Conservation (phyloP, 2,113 vertebrate species). For the Polyodon spathula region DNA sequence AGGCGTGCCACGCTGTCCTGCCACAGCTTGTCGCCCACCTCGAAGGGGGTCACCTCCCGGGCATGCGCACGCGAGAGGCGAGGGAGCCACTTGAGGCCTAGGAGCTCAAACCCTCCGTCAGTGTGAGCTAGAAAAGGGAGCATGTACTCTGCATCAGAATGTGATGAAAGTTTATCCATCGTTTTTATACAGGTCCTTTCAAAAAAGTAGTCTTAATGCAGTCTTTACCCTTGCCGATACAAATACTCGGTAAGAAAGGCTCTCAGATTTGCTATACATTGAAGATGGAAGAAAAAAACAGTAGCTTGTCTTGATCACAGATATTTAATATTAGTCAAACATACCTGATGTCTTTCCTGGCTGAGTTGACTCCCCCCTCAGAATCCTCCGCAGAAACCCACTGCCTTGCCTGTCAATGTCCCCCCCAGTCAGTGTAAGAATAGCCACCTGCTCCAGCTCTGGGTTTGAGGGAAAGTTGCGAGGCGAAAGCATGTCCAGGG, state of each 20-base stretch:
- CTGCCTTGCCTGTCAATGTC: slow-evolving; percentile 39
- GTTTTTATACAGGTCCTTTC: too few species aligned
- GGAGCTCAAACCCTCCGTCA: slow-evolving; percentile 37
- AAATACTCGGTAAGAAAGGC: neutral
- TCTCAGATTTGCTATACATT: neutral
- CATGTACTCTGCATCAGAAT: too few species aligned
- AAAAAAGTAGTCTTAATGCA: too few species aligned
- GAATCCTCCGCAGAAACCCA: slow-evolving; percentile 31
- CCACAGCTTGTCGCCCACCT: slow-evolving; percentile 47
- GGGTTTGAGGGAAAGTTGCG: slow-evolving; percentile 29
- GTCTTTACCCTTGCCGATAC: too few species aligned
- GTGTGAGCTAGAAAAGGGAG: slow-evolving; percentile 21
- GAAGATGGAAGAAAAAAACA: neutral
- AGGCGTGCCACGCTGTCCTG: slow-evolving; percentile 37
- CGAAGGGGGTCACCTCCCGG: slow-evolving; percentile 52
- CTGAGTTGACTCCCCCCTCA: slow-evolving; percentile 16
- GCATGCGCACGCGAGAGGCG: slow-evolving; percentile 45
- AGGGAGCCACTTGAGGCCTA: slow-evolving; percentile 56
- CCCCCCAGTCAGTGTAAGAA: slow-evolving; percentile 43
- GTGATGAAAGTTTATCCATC: too few species aligned
- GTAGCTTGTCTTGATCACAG: too few species aligned
- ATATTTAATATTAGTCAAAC: too few species aligned
- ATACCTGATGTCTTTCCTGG: slow-evolving; percentile 21
- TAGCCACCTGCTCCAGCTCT: slow-evolving; percentile 47
- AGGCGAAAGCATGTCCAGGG: slow-evolving; percentile 34